phyloP scores from a whole-genome alignment of 2,888 invertebrate species.

The Deladenus siricidicola region DNA sequence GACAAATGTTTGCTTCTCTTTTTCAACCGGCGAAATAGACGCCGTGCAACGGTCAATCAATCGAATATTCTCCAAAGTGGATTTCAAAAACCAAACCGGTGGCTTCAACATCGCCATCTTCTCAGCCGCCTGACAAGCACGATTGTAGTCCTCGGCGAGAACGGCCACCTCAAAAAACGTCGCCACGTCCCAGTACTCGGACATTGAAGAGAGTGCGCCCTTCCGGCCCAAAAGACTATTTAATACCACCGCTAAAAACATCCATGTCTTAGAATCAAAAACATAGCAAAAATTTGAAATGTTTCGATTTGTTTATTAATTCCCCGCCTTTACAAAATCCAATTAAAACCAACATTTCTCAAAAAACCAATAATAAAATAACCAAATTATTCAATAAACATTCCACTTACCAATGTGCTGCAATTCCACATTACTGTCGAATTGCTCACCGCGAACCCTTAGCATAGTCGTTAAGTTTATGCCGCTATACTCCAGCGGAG shows the following conservation, averaged over 20 bases:
- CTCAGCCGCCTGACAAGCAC: constrained; percentile 85
- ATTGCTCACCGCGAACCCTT: constrained; percentile 90
- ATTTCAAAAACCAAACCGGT: constrained; percentile 70
- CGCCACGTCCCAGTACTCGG: constrained; percentile 92
- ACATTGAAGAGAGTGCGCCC: constrained; percentile 65
- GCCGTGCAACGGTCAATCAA: constrained; percentile 71
- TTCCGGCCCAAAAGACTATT: constrained; percentile 96
- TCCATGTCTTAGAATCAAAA: too few relatives aligned
- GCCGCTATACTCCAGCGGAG: constrained; percentile 97
- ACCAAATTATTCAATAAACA: not conserved
- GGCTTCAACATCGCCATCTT: constrained; percentile 58
- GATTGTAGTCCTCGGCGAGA: constrained; percentile 87
- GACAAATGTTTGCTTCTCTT: constrained; percentile 61
- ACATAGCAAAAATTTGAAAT: not conserved
- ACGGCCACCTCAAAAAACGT: constrained; percentile 69
- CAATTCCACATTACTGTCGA: constrained; percentile 61
- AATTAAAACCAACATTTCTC: not conserved
- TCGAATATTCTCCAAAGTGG: constrained; percentile 89
- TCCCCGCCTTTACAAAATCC: too few relatives aligned
- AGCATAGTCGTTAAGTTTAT: constrained; percentile 93
- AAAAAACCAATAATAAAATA: not conserved
- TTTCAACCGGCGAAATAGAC: constrained; percentile 40
- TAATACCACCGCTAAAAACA: constrained; percentile 74
- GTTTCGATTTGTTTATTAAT: not conserved
- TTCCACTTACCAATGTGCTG: constrained; percentile 60